Evolutionary conservation across 2,113 vertebrate genomes (phyloP).

Genomic region (Triplophysa siluroides): DNA sequence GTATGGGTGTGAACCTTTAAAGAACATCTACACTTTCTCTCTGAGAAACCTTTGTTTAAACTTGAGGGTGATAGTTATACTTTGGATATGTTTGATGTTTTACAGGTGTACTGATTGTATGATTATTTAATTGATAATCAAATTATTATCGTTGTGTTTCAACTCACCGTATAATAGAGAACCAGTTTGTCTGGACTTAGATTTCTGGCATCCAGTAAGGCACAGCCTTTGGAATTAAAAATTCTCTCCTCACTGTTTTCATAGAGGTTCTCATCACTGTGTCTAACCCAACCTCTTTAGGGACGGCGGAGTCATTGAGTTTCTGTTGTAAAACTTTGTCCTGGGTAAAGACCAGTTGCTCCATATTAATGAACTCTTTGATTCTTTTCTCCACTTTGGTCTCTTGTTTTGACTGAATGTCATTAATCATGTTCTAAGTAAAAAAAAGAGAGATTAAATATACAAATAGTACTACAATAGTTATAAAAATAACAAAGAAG

Average conservation of each 20-base stretch:
- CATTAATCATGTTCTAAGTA: constrained; percentile 20
- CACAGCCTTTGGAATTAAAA: constrained; percentile 13
- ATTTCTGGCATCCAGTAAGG: constrained; percentile 14
- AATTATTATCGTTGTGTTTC: not conserved
- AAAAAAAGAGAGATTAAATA: not conserved
- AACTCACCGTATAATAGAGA: constrained; percentile 29
- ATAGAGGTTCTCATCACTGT: not conserved
- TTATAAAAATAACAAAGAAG: not conserved
- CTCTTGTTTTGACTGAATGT: constrained; percentile 40
- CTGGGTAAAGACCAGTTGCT: constrained; percentile 38
- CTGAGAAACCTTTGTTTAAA: no score
- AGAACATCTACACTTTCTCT: no score
- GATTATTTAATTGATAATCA: no score
- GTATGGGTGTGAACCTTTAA: no score
- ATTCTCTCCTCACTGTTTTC: not conserved
- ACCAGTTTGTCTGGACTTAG: constrained; percentile 21
- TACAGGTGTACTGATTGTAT: no score
- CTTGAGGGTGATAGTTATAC: no score
- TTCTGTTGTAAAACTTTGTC: constrained; percentile 30
- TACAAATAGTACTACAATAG: not conserved
- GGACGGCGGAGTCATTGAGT: not conserved
- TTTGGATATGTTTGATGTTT: no score
- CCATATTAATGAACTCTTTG: constrained; percentile 30
- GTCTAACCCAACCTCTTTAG: not conserved
- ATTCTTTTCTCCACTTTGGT: constrained; percentile 33